A percentile compares a stretch with the other conserved stretches of the same genome.
phyloP scores from a whole-genome alignment of 2,113 vertebrate species.

The Sinocyclocheilus rhinocerous region DNA sequence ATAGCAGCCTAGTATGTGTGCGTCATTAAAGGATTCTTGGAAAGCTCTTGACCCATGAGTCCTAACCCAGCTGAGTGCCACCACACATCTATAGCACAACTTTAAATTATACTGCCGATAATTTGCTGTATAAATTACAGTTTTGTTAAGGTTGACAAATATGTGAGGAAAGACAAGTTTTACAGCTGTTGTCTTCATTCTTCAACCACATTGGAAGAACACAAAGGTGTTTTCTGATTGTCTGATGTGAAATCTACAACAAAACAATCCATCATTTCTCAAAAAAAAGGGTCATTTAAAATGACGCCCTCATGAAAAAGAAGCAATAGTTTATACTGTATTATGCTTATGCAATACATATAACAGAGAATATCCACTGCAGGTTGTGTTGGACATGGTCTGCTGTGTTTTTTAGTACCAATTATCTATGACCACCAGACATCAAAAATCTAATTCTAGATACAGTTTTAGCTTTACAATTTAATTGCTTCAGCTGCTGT shows the following conservation, averaged over 20 bases:
- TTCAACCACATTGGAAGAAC: neutral
- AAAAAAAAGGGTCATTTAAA: neutral
- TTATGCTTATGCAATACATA: no score
- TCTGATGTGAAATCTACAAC: neutral
- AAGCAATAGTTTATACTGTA: no score
- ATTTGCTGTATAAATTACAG: no score
- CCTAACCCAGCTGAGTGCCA: neutral
- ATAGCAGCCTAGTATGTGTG: neutral
- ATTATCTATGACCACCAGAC: neutral
- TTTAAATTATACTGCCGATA: neutral
- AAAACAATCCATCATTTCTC: neutral
- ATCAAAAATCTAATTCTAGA: slow-evolving; percentile 1
- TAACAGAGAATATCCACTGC: neutral
- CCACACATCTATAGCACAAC: no score
- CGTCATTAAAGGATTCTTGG: slow-evolving; percentile 20
- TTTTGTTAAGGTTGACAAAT: neutral
- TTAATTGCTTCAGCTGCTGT: neutral
- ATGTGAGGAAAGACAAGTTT: neutral
- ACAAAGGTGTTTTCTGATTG: neutral
- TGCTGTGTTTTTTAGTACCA: neutral
- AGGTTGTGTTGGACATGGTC: neutral
- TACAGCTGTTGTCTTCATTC: neutral
- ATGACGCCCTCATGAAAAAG: no score
- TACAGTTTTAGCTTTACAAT: neutral
- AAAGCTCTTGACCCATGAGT: neutral